Percentiles rank a stretch among this genome's conserved stretches.
These are phyloP conservation scores for Ennomos fuscantarius DNA, from an alignment of 2,888 invertebrate genomes.

Conservation along the genomic window DNA sequence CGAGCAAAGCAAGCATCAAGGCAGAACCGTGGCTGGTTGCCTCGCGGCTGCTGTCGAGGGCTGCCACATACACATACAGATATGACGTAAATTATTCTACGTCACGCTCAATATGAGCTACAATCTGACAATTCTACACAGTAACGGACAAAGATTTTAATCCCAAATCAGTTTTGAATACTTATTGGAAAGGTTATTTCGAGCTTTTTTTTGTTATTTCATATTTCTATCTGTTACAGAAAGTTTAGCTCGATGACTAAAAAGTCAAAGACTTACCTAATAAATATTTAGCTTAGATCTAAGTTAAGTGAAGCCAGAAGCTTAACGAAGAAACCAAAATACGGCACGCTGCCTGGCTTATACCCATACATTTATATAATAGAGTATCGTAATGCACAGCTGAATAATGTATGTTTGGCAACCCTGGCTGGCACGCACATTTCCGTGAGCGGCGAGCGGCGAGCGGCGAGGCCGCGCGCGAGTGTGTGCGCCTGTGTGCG, in stretches of 20 bases:
- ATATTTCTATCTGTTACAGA: neutral
- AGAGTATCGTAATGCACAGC: constrained; percentile 36
- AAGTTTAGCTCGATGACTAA: neutral
- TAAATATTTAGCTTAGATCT: no score
- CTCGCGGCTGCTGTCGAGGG: constrained; percentile 26
- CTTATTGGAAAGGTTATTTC: no score
- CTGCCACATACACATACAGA: constrained; percentile 26
- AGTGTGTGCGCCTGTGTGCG: constrained; percentile 59
- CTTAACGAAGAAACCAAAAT: constrained; percentile 6
- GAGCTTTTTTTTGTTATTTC: no score
- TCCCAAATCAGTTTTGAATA: no score
- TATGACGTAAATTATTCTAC: constrained; percentile 19
- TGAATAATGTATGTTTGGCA: constrained; percentile 44
- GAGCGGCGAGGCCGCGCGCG: constrained; percentile 73
- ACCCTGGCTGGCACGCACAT: constrained; percentile 77
- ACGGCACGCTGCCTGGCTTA: constrained; percentile 11
- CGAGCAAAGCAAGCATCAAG: constrained; percentile 51
- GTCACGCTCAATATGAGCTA: neutral
- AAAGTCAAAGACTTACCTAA: no score
- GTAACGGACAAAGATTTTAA: no score
- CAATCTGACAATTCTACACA: neutral
- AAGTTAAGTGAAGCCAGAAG: neutral
- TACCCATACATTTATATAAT: constrained; percentile 39
- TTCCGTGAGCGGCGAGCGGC: constrained; percentile 78
- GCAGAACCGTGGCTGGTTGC: constrained; percentile 42